Percentiles rank a stretch among this genome's conserved stretches.
These are phyloP conservation scores for Podilymbus podiceps DNA, from an alignment of 2,113 vertebrate genomes.

Conservation along the genomic window DNA sequence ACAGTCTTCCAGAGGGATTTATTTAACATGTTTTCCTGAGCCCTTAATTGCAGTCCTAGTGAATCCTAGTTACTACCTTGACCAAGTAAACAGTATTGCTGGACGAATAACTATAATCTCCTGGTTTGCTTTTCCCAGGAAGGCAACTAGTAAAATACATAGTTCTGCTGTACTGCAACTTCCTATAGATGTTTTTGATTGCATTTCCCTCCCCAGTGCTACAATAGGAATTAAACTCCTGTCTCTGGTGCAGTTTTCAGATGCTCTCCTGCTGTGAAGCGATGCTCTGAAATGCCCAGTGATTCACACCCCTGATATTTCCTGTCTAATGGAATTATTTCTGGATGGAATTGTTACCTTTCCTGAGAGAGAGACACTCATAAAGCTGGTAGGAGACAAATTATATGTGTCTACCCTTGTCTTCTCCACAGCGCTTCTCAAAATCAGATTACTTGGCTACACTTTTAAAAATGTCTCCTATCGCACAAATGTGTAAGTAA, in stretches of 20 bases:
- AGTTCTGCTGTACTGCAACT: conserved; percentile 5
- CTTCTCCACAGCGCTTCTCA: not conserved
- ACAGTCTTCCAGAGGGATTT: not conserved
- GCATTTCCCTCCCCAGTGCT: conserved; percentile 31
- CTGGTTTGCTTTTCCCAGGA: conserved; percentile 14
- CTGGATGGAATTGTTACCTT: conserved; percentile 39
- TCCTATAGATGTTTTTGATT: conserved; percentile 53
- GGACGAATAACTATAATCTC: conserved; percentile 49
- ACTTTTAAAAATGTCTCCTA: not conserved
- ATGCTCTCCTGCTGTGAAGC: conserved; percentile 26
- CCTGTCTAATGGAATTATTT: conserved; percentile 59
- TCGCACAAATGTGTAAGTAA: not conserved
- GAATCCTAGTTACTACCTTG: conserved; percentile 24
- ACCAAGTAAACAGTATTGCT: conserved; percentile 1
- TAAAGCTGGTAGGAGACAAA: conserved; percentile 55
- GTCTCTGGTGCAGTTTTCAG: not conserved
- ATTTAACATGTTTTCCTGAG: not conserved
- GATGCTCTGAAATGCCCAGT: conserved; percentile 42
- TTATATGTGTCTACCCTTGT: not conserved
- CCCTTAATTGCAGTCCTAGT: conserved; percentile 12
- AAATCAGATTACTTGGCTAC: conserved; percentile 10
- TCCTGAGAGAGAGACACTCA: conserved; percentile 17
- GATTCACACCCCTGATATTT: conserved; percentile 57
- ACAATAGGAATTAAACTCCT: conserved; percentile 38
- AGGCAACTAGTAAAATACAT: conserved; percentile 33